These are phyloP conservation scores for Lymantria monacha DNA, from an alignment of 2,888 invertebrate genomes.

Conservation along the genomic window DNA sequence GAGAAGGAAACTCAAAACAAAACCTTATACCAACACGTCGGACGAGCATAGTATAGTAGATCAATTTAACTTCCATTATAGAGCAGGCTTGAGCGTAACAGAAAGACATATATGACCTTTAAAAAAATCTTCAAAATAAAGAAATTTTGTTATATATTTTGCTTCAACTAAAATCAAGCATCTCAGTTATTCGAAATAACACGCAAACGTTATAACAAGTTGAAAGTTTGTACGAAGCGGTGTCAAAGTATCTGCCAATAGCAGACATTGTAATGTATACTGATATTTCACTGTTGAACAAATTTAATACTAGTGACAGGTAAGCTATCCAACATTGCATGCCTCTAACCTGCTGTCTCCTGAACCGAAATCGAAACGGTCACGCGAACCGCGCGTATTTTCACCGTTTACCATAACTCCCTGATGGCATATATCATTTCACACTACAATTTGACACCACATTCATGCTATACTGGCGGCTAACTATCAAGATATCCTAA, in stretches of 20 bases:
- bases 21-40: no score
- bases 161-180: not conserved
- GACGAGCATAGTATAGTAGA: no score
- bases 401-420: constrained; percentile 45
- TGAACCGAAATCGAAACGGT: constrained; percentile 51
- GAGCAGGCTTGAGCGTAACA: no score
- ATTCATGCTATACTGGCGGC: constrained; percentile 41
- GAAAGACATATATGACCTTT: no score
- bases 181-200: not conserved
- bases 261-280: constrained; percentile 19
- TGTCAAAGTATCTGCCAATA: constrained; percentile 4
- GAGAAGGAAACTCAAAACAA: no score
- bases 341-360: constrained; percentile 50
- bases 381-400: constrained; percentile 61
- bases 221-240: not conserved
- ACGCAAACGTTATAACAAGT: not conserved
- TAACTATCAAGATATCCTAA: no score
- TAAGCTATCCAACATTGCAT: constrained; percentile 56
- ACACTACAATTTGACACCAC: constrained; percentile 71
- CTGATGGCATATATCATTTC: constrained; percentile 68
- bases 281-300: constrained; percentile 48
- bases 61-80: no score
- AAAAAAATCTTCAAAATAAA: no score
- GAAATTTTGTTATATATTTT: no score
- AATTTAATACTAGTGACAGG: constrained; percentile 63